Evolutionary conservation across 2,888 invertebrate genomes (phyloP).

Genomic region (Bedellia somnulentella): DNA sequence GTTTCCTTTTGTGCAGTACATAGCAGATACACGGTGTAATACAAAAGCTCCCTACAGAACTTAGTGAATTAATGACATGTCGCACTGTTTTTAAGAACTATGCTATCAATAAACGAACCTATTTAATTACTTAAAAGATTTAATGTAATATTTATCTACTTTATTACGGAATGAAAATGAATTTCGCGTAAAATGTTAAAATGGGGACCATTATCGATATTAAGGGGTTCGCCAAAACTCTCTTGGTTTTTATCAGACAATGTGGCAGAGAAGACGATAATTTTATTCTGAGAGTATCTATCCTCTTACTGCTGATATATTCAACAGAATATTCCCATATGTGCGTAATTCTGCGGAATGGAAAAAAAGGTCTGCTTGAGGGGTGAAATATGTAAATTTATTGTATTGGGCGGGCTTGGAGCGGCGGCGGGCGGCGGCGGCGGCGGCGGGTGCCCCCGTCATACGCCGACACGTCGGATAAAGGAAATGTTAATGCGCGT

Average conservation of each 20-base stretch:
- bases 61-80: no score
- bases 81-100: no score
- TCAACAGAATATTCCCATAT: slow-evolving; percentile 62
- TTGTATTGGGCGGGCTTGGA: slow-evolving; percentile 55
- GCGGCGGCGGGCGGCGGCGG: slow-evolving; percentile 5
- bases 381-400: slow-evolving; percentile 63
- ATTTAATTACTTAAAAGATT: no score
- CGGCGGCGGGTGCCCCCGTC: slow-evolving; percentile 44
- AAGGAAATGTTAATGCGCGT: slow-evolving; percentile 60
- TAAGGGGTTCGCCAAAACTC: slow-evolving; percentile 24
- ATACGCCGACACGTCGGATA: slow-evolving; percentile 60
- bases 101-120: no score
- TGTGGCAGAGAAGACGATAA: slow-evolving; percentile 51
- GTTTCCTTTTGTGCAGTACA: slow-evolving; percentile 50
- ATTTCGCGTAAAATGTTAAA: slow-evolving; percentile 2
- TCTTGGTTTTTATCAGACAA: slow-evolving; percentile 43
- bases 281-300: slow-evolving; percentile 59
- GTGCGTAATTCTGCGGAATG: slow-evolving; percentile 61
- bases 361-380: slow-evolving; percentile 62
- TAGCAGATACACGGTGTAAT: no score
- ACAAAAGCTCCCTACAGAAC: no score
- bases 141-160: no score
- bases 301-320: slow-evolving; percentile 56
- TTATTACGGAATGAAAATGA: slow-evolving; percentile 3
- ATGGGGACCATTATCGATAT: slow-evolving; percentile 11